These are phyloP conservation scores for Anoura caudifer DNA, from an alignment of 2,113 vertebrate genomes.

Conservation along the genomic window DNA sequence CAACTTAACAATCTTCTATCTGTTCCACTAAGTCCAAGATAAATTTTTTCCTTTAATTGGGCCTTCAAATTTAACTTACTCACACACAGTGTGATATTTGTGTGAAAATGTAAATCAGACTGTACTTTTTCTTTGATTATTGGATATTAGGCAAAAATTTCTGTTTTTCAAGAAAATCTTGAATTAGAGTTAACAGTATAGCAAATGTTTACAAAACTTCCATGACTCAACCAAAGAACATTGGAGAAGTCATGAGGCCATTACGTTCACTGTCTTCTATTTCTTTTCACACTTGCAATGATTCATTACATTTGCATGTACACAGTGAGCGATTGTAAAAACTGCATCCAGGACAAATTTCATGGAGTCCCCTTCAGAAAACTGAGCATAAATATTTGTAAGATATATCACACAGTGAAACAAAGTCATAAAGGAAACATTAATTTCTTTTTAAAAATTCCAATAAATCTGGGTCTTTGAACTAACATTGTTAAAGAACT, in stretches of 20 bases:
- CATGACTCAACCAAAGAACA: neutral
- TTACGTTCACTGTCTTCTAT: neutral
- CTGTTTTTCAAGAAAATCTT: neutral
- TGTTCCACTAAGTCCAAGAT: neutral
- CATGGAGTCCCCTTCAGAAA: neutral
- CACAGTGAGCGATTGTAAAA: neutral
- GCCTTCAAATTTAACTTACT: neutral
- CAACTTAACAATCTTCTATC: neutral
- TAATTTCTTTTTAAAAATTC: neutral
- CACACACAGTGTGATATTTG: neutral
- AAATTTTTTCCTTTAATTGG: neutral
- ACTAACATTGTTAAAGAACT: neutral
- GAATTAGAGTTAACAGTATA: neutral
- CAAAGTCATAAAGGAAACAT: slow-evolving; percentile 47
- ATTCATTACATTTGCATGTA: slow-evolving; percentile 5
- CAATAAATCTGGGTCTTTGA: slow-evolving; percentile 36
- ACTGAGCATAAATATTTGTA: slow-evolving; percentile 48
- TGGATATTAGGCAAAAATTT: neutral
- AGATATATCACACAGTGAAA: slow-evolving; percentile 36
- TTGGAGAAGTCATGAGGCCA: neutral
- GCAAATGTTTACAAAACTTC: neutral
- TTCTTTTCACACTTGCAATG: slow-evolving; percentile 29
- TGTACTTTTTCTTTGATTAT: neutral
- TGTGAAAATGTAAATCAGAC: neutral
- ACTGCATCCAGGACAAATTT: neutral